Conservation (phyloP, 1,140 invertebrate species). For the Rhopalosiphum maidis region DNA sequence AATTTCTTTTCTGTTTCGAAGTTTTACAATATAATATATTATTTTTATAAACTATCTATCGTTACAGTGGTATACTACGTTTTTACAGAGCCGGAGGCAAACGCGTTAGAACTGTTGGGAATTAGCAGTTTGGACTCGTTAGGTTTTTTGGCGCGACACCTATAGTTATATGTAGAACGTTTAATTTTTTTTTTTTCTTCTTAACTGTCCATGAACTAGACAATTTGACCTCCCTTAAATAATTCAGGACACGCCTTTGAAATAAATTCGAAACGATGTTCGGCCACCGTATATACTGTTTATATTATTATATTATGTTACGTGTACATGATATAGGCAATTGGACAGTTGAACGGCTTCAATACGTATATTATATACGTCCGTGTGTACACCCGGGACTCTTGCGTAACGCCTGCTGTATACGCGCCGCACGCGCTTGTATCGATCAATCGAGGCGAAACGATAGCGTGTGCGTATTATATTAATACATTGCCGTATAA, state of each 20-base stretch:
- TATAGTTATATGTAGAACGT: neutral
- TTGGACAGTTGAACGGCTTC: conserved; percentile 11
- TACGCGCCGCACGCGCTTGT: neutral
- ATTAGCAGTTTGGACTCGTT: neutral
- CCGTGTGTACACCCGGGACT: neutral
- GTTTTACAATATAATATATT: neutral
- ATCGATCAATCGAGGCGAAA: neutral
- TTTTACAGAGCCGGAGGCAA: neutral
- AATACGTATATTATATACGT: neutral
- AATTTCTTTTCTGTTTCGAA: neutral
- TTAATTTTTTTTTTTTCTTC: neutral
- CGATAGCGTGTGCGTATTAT: neutral
- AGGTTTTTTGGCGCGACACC: neutral
- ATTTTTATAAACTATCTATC: neutral
- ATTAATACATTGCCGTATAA: neutral
- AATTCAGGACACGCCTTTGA: neutral
- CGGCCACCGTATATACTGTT: neutral
- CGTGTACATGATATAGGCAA: neutral
- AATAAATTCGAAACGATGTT: neutral
- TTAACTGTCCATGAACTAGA: neutral
- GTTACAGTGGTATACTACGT: neutral
- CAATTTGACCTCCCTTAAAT: conserved; percentile 1
- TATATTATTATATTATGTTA: neutral
- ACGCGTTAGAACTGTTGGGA: neutral
- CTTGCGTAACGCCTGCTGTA: neutral